phyloP scores from a whole-genome alignment of 2,113 vertebrate genomes.

The Brachypodius melanocephalos region DNA sequence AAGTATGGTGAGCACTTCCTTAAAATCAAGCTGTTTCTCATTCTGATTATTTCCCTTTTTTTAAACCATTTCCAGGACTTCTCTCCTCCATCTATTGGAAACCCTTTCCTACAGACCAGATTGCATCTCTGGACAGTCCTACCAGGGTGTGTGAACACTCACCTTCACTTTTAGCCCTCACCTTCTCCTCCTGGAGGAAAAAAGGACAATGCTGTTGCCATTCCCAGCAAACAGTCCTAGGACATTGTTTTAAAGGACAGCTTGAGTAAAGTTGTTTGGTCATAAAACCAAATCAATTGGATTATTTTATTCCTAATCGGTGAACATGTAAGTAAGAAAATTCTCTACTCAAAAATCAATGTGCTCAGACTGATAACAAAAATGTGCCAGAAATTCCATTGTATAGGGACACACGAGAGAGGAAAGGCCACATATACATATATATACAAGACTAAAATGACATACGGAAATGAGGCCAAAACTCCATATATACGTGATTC shows the following conservation, averaged over 20 bases:
- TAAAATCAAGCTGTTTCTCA: background rate
- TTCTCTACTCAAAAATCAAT: background rate
- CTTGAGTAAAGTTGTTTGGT: background rate
- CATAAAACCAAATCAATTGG: background rate
- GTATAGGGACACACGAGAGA: background rate
- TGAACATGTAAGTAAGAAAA: background rate
- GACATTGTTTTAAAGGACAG: background rate
- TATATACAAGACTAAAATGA: background rate
- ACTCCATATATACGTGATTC: accelerated
- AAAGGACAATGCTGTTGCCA: accelerated
- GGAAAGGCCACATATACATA: accelerated
- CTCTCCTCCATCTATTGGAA: background rate
- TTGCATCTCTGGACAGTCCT: background rate
- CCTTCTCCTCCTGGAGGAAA: background rate
- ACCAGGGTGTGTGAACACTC: background rate
- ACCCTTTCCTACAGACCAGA: background rate
- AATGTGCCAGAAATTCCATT: background rate
- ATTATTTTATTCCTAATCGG: background rate
- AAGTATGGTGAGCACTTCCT: background rate
- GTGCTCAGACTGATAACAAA: background rate
- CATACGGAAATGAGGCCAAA: background rate
- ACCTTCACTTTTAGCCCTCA: background rate
- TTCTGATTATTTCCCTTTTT: background rate
- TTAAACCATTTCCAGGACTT: background rate
- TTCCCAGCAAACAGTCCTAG: background rate